These are phyloP conservation scores for Axinella damicornis DNA, from an alignment of 37 sponge, comb jelly and placozoan genomes.

Conservation along the genomic window DNA sequence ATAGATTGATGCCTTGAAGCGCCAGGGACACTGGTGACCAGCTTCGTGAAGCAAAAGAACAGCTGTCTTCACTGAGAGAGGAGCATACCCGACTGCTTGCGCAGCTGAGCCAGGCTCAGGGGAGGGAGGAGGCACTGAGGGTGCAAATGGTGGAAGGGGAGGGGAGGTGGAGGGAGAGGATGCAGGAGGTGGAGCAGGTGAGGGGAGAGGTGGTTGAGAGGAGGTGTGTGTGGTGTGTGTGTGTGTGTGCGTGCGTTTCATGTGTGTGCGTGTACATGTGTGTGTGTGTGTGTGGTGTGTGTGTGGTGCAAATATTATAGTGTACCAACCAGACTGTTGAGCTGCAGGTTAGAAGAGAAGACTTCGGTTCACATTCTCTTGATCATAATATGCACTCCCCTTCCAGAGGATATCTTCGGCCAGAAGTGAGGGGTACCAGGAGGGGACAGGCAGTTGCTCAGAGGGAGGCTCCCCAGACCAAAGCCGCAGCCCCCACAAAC, in stretches of 20 bases:
- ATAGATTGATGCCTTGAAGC: conserved; percentile 47
- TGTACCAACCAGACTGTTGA: no score
- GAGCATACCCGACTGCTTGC: not conserved
- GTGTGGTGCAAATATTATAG: no score
- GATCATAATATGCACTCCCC: not conserved
- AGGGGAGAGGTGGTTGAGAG: not conserved
- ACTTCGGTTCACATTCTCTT: no score
- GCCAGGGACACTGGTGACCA: conserved; percentile 46
- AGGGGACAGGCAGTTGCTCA: conserved; percentile 2
- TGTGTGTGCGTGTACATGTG: no score
- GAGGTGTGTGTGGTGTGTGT: not conserved
- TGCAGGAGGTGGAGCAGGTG: conserved; percentile 7
- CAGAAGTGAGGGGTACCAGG: conserved; percentile 26
- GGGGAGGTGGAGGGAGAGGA: conserved; percentile 17
- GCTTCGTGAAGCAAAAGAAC: conserved; percentile 36
- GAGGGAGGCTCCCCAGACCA: conserved; percentile 1
- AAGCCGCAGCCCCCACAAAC: not conserved
- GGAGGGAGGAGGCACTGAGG: conserved; percentile 18
- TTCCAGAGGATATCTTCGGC: conserved; percentile 20
- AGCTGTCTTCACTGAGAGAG: conserved; percentile 19
- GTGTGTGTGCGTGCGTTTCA: no score
- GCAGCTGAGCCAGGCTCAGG: conserved; percentile 16
- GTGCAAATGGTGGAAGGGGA: conserved; percentile 42
- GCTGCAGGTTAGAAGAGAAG: no score
- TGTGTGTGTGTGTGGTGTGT: no score